Percentiles rank a stretch among this genome's conserved stretches.
Evolutionary conservation across 2,113 vertebrate species (phyloP).

Genomic region (Lucifuga dentata): DNA sequence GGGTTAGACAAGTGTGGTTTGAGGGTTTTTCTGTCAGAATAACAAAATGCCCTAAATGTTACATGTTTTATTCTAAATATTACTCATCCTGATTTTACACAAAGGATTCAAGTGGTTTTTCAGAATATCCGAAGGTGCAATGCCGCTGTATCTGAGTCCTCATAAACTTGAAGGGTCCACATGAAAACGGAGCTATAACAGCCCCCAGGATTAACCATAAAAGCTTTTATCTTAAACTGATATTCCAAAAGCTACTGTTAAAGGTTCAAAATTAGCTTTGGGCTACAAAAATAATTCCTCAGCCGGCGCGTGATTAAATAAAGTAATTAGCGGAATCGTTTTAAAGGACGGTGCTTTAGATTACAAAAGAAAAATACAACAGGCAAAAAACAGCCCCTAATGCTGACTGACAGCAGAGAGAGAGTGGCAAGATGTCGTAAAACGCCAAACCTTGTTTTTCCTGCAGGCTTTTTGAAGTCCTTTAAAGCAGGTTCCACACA

Average conservation of each 20-base stretch:
- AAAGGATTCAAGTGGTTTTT: slow-evolving; percentile 35
- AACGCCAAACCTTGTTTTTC: slow-evolving; percentile 65
- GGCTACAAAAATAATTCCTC: slow-evolving; percentile 70
- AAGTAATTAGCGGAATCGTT: slow-evolving; percentile 74
- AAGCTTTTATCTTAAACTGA: slow-evolving; percentile 64
- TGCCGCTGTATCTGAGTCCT: slow-evolving; percentile 42
- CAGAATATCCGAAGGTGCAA: slow-evolving; percentile 61
- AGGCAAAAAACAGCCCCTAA: slow-evolving; percentile 66
- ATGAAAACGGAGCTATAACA: slow-evolving; percentile 55
- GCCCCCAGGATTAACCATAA: slow-evolving; percentile 62
- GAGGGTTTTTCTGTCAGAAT: slow-evolving; percentile 34
- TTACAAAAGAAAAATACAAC: slow-evolving; percentile 77
- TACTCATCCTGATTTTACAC: slow-evolving; percentile 6
- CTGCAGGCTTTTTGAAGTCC: slow-evolving; percentile 74
- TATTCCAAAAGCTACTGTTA: slow-evolving; percentile 69
- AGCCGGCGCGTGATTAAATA: slow-evolving; percentile 69
- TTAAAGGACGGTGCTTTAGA: slow-evolving; percentile 69
- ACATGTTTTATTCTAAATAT: slow-evolving; percentile 36
- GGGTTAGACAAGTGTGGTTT: slow-evolving; percentile 46
- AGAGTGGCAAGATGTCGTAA: slow-evolving; percentile 59
- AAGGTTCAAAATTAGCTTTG: slow-evolving; percentile 64
- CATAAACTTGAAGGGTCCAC: slow-evolving; percentile 41
- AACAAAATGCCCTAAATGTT: background rate
- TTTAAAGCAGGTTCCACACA: slow-evolving; percentile 65
- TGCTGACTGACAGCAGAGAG: slow-evolving; percentile 75